A percentile compares a stretch with the other conserved stretches of the same genome.
These are phyloP conservation scores for Aphaenogaster ashmeadi DNA, from an alignment of 1,140 invertebrate species.

Conservation along the genomic window DNA sequence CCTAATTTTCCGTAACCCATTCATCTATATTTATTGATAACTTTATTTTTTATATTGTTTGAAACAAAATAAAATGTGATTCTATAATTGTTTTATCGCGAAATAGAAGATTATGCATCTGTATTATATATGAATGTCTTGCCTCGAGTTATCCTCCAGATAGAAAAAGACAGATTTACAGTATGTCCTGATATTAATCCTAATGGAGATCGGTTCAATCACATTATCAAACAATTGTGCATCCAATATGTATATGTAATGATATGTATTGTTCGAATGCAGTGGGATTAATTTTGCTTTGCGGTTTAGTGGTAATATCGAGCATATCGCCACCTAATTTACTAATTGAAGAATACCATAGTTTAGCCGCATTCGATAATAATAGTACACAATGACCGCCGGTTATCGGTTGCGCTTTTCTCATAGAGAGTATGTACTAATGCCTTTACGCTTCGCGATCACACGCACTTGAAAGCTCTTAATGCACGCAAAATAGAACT, in stretches of 20 bases:
- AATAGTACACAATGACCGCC: constrained; percentile 3
- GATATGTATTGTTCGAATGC: constrained; percentile 61
- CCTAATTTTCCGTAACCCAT: not conserved
- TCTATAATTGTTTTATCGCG: not conserved
- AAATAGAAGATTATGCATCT: not conserved
- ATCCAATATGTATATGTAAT: constrained; percentile 53
- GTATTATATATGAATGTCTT: not conserved
- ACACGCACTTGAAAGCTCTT: constrained; percentile 2
- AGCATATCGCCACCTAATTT: constrained; percentile 72
- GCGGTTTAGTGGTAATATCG: constrained; percentile 65
- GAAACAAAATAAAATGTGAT: not conserved
- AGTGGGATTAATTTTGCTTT: constrained; percentile 72
- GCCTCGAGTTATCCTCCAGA: not conserved
- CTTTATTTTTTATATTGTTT: not conserved
- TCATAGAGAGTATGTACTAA: not conserved
- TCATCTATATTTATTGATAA: not conserved
- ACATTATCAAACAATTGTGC: constrained; percentile 61
- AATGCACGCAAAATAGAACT: constrained; percentile 6
- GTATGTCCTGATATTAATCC: constrained; percentile 37
- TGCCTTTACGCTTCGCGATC: constrained; percentile 16
- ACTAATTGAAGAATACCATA: constrained; percentile 60
- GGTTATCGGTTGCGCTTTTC: constrained; percentile 21
- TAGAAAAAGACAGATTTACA: constrained; percentile 42
- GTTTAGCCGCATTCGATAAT: constrained; percentile 44
- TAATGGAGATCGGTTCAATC: constrained; percentile 62